Base-by-base conservation (phyloP, 2,888 invertebrate species). In the Sphecodes monilicornis region DNA sequence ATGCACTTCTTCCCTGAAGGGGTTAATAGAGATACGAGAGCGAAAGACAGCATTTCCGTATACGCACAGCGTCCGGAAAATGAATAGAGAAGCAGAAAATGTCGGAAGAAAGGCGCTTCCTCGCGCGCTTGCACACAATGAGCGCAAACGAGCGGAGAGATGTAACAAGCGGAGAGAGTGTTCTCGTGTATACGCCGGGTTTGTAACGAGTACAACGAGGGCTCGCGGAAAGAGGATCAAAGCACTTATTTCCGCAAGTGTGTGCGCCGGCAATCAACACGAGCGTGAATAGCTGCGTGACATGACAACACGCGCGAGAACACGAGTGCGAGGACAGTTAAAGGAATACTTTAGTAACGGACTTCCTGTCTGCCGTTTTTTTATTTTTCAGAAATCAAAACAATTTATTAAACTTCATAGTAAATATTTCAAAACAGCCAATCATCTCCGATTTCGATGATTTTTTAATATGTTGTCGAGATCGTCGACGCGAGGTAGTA, bases 141-240 rank as follows among this genome's bases (percentile, higher is more conserved):
- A 74, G 36, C 76, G 71, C 70, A 84, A 82, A 82, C 81, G 84
- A 84, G 54, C 82, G 39, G 43, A 41, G 70, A 74, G 64, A 70
- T 64, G 81, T 80, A 82, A 81, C 77, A 84, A 84, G 77, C 76
- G 77, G 54, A 41, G 70, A 84, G 74, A 82, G 64, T 69, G 70
- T 81, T 72, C 72, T 57, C 71, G 60, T 66, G 75, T 54, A 64
- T 73, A 64, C 64, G 64, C 64, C 22, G 39, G 73, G 69, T 74
- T 73, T 66, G 75, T 76, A 81, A 81, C 69, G 81, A 81, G 72
- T 76, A 76, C 43, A 50, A n/a, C 57, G 32, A 68, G 54, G 64
- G 54, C 41, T 75, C 41, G 70, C 50, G 80, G 57, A 66, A 71
- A 46, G 43, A 54, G 66, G 64, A 73, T 66, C 75, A 73, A 76